Percentiles rank a stretch among this genome's conserved stretches.
These are phyloP conservation scores for Mimas tiliae DNA, from an alignment of 2,888 invertebrate genomes.

Conservation along the genomic window DNA sequence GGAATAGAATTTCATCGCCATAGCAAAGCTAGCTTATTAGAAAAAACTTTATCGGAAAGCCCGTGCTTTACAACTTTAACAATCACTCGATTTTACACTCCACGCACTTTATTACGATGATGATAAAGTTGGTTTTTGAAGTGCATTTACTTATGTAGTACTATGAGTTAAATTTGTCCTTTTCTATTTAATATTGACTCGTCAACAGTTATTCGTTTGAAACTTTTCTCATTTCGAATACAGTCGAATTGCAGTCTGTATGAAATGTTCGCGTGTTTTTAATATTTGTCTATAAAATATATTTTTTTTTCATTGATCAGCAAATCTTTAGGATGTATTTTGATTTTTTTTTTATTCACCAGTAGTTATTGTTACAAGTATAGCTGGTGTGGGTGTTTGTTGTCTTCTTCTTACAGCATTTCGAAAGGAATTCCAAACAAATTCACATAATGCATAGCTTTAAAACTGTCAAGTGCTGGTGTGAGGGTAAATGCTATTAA, in stretches of 20 bases:
- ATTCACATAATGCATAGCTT: no score
- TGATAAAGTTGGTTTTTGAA: neutral
- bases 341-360: no score
- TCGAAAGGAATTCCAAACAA: no score
- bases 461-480: no score
- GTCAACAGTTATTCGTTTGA: constrained; percentile 75
- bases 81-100: neutral
- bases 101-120: neutral
- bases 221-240: constrained; percentile 83
- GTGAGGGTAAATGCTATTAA: no score
- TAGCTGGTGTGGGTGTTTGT: no score
- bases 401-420: no score
- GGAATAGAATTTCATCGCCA: constrained; percentile 22
- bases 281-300: neutral
- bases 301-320: neutral
- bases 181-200: constrained; percentile 82
- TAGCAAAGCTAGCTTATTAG: constrained; percentile 34
- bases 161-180: constrained; percentile 38
- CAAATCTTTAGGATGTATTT: neutral
- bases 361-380: no score
- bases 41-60: constrained; percentile 44
- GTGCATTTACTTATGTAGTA: neutral
- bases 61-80: constrained; percentile 2
- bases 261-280: constrained; percentile 10
- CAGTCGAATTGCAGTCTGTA: constrained; percentile 56